Evolutionary conservation across 2,797 vertebrate genomes (phyloP), one percentile per base, ranked within the genome.

Genomic region (Urosaurus nigricauda): DNA sequence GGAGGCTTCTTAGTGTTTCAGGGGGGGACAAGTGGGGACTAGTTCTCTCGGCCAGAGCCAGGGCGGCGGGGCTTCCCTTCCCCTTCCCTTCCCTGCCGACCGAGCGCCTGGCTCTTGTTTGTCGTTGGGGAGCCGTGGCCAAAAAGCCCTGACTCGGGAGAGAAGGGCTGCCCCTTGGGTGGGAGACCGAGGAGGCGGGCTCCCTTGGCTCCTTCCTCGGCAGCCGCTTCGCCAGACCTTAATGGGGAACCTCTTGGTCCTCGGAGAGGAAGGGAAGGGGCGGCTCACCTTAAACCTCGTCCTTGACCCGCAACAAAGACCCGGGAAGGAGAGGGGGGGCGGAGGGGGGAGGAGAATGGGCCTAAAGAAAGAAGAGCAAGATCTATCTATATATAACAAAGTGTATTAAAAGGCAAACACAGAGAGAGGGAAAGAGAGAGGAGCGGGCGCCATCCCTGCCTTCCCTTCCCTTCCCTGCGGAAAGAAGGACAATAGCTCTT

Each of bases 401-500:
- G n/a, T n/a, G n/a, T n/a, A n/a, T n/a, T n/a, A n/a, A n/a, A n/a
- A n/a, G n/a, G n/a, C n/a, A n/a, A n/a, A n/a, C n/a, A 56, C 53
- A 1, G 2, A n/a, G n/a, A 19, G 53, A 53, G 8, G 4, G 81
- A 13, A 16, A 65, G 81, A 83, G 68, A 35, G 35, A 47, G 12
- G 29, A 74, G 32, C 40, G 77, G 32, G 11, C 60, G 21, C 80
- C 9, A 63, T 51, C 47, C 47, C 47, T 51, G 5, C 47, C 47
- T 51, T 5, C 47, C 47, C 8, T 5, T 7, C 47, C 47, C 47
- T 47, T 47, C 70, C 56, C 73, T 78, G 84, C 83, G 2, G 83
- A 68, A 86, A 56, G 63, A 35, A 77, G 87, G 88, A 95, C 92
- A 94, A 94, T 90, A 79, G 79, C 84, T 91, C 90, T 8, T 16